Percentiles rank a stretch among this genome's conserved stretches.
Evolutionary conservation across 2,888 invertebrate species (phyloP).

Genomic region (Calliopum simillimum): DNA sequence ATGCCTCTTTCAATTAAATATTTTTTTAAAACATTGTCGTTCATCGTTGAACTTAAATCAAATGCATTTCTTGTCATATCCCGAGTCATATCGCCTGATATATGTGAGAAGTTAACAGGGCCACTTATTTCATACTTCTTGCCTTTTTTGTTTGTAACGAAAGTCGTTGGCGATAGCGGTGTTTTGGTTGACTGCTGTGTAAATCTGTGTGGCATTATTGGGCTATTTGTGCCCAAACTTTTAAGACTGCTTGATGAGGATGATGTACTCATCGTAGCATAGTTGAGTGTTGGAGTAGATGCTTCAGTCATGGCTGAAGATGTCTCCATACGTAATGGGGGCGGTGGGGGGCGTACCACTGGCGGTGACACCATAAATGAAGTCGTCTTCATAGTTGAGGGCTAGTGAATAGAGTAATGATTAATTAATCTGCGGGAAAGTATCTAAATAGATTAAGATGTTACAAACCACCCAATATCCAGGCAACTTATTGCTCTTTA

Average conservation of each 20-base stretch:
- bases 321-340: slow-evolving; percentile 15
- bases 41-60: slow-evolving; percentile 52
- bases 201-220: slow-evolving; percentile 39
- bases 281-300: slow-evolving; percentile 14
- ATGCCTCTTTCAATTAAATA: slow-evolving; percentile 61
- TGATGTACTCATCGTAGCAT: slow-evolving; percentile 50
- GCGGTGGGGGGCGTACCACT: slow-evolving; percentile 52
- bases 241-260: slow-evolving; percentile 52
- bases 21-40: slow-evolving; percentile 58
- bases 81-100: slow-evolving; percentile 58
- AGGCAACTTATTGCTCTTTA: slow-evolving; percentile 59
- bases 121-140: slow-evolving; percentile 58
- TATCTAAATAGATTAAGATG: background rate
- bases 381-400: slow-evolving; percentile 52
- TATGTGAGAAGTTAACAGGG: slow-evolving; percentile 56
- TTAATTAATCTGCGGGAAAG: background rate
- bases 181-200: slow-evolving; percentile 37
- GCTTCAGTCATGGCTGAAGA: slow-evolving; percentile 22
- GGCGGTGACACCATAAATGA: slow-evolving; percentile 51
- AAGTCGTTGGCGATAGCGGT: slow-evolving; percentile 53
- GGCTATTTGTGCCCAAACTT: slow-evolving; percentile 43
- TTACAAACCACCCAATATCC: slow-evolving; percentile 62
- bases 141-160: slow-evolving; percentile 54
- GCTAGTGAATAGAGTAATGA: slow-evolving; percentile 31
- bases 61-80: slow-evolving; percentile 61